phyloP scores from a whole-genome alignment of 2,888 invertebrate genomes.

The Hofmannophila pseudospretella region DNA sequence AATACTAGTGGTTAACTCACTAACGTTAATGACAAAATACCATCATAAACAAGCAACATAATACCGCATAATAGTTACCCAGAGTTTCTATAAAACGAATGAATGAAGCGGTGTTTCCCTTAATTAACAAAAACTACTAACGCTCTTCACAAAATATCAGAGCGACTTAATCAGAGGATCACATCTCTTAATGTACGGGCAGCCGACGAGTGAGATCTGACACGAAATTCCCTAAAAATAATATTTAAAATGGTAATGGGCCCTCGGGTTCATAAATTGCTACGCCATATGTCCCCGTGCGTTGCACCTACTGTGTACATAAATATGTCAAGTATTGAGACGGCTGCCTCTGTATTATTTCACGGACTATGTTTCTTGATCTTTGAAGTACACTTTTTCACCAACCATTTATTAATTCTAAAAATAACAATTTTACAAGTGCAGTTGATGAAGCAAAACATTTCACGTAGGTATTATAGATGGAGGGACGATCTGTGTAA shows the following conservation, averaged over 20 bases:
- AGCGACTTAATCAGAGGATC: slow-evolving; percentile 73
- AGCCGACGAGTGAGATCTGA: slow-evolving; percentile 75
- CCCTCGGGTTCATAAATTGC: slow-evolving; percentile 73
- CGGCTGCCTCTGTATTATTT: slow-evolving; percentile 53
- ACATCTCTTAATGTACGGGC: slow-evolving; percentile 74
- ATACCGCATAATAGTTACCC: slow-evolving; percentile 1
- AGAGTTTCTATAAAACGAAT: slow-evolving; percentile 19
- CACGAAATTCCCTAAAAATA: slow-evolving; percentile 78
- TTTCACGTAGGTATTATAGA: too few species aligned
- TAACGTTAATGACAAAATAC: slow-evolving; percentile 2
- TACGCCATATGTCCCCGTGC: slow-evolving; percentile 71
- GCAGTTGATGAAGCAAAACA: too few species aligned
- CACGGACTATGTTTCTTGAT: slow-evolving; percentile 44
- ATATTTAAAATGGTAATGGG: slow-evolving; percentile 79
- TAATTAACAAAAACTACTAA: slow-evolving; percentile 69
- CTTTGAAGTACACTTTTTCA: too few species aligned
- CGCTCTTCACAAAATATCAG: slow-evolving; percentile 56
- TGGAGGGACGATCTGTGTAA: too few species aligned
- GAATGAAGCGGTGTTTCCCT: slow-evolving; percentile 38
- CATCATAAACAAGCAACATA: slow-evolving; percentile 6
- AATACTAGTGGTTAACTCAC: slow-evolving; percentile 4
- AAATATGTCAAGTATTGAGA: slow-evolving; percentile 76
- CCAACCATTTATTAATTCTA: too few species aligned
- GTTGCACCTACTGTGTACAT: slow-evolving; percentile 75
- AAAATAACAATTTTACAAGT: too few species aligned